Evolutionary conservation across 2,888 invertebrate genomes (phyloP).

Genomic region (Ormyrus labotus): DNA sequence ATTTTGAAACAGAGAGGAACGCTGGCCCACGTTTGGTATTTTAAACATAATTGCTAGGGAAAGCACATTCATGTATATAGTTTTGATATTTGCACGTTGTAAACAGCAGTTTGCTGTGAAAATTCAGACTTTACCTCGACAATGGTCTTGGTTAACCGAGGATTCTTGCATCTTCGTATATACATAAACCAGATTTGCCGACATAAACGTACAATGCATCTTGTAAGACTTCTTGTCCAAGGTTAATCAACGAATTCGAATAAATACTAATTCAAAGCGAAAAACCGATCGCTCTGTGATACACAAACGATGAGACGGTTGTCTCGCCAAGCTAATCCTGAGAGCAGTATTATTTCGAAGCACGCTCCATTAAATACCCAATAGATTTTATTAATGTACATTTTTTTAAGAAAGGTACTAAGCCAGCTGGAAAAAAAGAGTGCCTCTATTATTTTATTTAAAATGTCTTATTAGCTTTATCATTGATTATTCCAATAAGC

Average conservation of each 20-base stretch:
- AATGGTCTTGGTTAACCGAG: slow-evolving; percentile 39
- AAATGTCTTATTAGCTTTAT: too few relatives aligned
- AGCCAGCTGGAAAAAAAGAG: background rate
- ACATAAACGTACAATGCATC: slow-evolving; percentile 59
- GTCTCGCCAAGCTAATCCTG: slow-evolving; percentile 21
- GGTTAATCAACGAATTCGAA: slow-evolving; percentile 62
- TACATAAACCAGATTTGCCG: slow-evolving; percentile 62
- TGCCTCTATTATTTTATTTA: too few relatives aligned
- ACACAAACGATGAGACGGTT: slow-evolving; percentile 54
- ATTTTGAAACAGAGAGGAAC: slow-evolving; percentile 43
- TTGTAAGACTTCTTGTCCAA: slow-evolving; percentile 66
- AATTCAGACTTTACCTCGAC: slow-evolving; percentile 34
- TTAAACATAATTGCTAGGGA: slow-evolving; percentile 43
- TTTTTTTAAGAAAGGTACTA: too few relatives aligned
- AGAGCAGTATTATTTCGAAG: slow-evolving; percentile 37
- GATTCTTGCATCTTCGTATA: slow-evolving; percentile 58
- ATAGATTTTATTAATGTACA: slow-evolving; percentile 13
- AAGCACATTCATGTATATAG: slow-evolving; percentile 70
- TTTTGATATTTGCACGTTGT: slow-evolving; percentile 61
- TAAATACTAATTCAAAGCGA: slow-evolving; percentile 50
- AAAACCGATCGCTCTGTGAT: slow-evolving; percentile 65
- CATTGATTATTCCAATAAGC: background rate
- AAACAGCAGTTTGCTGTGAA: slow-evolving; percentile 42
- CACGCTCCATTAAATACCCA: background rate
- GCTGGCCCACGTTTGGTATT: slow-evolving; percentile 38